Base-by-base conservation (phyloP, 2,113 vertebrate species). In the Peromyscus californicus region DNA sequence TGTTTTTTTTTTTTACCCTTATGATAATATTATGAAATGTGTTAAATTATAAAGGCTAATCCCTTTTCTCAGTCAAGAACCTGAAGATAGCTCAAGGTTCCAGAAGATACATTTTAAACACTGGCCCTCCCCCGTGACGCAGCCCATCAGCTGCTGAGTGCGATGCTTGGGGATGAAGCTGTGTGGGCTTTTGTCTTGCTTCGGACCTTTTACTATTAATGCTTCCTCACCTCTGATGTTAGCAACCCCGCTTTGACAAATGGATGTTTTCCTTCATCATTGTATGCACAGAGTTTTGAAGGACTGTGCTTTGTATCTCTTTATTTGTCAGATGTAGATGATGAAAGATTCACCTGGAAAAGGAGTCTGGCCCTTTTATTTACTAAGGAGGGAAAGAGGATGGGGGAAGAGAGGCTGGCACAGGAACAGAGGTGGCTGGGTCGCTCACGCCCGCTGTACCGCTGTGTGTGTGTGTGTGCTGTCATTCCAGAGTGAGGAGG, bases 11-110 rank as follows among this genome's bases (percentile, higher is more conserved):
- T 48, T 48, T 48, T 80, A 72, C 84, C 90, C 59, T 74, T 39
- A 93, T 80, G 10, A 54, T 94, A 91, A 39, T 93, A 88, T 95
- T 90, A 91, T 92, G 7, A 93, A 94, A 94, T 67, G 75, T 74
- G 82, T 86, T 91, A 54, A 26, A 12, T 93, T 24, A 8, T 86
- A 84, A 78, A 93, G 91, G 91, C 91, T 74, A 75, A 95, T 91
- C 42, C 9, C 36, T 97, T 89, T 97, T 89, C 48, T 80, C 19
- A 24, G 21, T 92, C 2, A 88, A 48, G 17, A 94, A 84, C 75
- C 92, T 42, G 83, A 83, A 57, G 57, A 63, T 72, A 79, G 76
- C 51, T 97, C 91, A 89, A 61, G 70, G n/a, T 85, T 75, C 42
- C 48, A 95, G 39, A 65, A 75, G 67, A 76, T 90, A 42, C 26